Base-by-base conservation (phyloP, 2,113 vertebrate species). In the Eublepharis macularius region DNA sequence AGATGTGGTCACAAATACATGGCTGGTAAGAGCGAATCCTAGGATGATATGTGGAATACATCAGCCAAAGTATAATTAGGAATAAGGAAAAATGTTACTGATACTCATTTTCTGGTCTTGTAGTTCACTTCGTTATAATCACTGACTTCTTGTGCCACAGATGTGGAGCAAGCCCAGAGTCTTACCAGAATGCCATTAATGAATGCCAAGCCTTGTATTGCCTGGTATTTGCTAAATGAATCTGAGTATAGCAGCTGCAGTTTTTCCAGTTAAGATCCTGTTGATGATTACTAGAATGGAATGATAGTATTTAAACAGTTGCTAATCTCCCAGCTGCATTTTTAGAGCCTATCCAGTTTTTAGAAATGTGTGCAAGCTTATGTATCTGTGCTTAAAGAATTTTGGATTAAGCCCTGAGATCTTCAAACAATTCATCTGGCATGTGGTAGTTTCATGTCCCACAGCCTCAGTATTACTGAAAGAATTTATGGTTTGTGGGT, bases 1-100 rank as follows among this genome's bases (percentile, higher is more conserved):
- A 19, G 98, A 99, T n/a, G 98, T 99, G 19, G 98, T 98, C 87
- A 99, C 99, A 47, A 98, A 99, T 68, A 98, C 97, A 0, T 99
- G 99, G 99, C 97, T 99, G 98, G 99, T 99, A 95, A 97, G 98
- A 82, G 51, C 81, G 80, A 60, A 72, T 63, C 17, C 12, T 45
- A 32, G 1, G 36, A 77, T 1, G 60, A 6, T 63, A 39, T 14
- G 17, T 19, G 26, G 21, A 60, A 85, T 19, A 69, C 88, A 0
- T 0, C 0, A 51, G 4, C 13, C 29, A 87, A 1, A 65, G 1
- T 43, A 43, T 88, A 0, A 1, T 85, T 73, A 84, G 39, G 77
- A 79, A 57, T 81, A 19, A 0, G 2, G 5, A 66, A 47, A 29
- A 34, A 51, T 49, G 2, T 81, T 81, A 7, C 0, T 2, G 1